These are phyloP conservation scores for Apomyelois bistriatella DNA, from an alignment of 2,888 invertebrate species.

Conservation along the genomic window DNA sequence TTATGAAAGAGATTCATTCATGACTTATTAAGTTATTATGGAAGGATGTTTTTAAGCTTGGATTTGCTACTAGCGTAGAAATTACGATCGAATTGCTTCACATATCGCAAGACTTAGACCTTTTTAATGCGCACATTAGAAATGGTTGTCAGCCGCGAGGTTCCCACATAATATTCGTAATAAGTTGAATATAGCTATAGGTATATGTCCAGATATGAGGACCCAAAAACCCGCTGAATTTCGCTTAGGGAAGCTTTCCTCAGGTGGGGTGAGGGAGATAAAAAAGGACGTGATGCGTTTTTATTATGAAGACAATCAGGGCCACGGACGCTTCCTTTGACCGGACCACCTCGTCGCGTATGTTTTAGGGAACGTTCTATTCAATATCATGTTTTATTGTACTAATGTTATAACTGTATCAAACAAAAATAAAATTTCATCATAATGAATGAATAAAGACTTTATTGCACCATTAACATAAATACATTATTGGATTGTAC, in stretches of 20 bases:
- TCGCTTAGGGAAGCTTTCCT: slow-evolving; percentile 34
- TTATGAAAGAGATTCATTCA: no score
- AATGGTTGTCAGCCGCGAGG: slow-evolving; percentile 28
- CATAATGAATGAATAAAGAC: no score
- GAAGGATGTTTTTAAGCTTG: neutral
- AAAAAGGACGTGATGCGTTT: slow-evolving; percentile 56
- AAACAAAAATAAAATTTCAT: no score
- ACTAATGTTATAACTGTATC: no score
- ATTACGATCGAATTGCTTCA: slow-evolving; percentile 1
- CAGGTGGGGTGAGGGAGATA: slow-evolving; percentile 26
- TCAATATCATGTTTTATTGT: slow-evolving; percentile 27
- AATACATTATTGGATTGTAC: no score
- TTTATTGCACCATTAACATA: no score
- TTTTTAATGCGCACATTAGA: slow-evolving; percentile 22
- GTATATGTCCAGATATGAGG: slow-evolving; percentile 14
- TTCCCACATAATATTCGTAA: slow-evolving; percentile 8
- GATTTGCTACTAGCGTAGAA: neutral
- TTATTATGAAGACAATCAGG: slow-evolving; percentile 63
- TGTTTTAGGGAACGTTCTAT: slow-evolving; percentile 42
- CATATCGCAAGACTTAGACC: neutral
- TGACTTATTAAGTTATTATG: neutral
- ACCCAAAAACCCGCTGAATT: slow-evolving; percentile 23
- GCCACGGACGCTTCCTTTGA: slow-evolving; percentile 48
- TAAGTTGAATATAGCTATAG: slow-evolving; percentile 11
- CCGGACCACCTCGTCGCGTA: slow-evolving; percentile 31